Evolutionary conservation across 2,797 vertebrate genomes (phyloP).

Genomic region (Pangasius sanitwongsei): DNA sequence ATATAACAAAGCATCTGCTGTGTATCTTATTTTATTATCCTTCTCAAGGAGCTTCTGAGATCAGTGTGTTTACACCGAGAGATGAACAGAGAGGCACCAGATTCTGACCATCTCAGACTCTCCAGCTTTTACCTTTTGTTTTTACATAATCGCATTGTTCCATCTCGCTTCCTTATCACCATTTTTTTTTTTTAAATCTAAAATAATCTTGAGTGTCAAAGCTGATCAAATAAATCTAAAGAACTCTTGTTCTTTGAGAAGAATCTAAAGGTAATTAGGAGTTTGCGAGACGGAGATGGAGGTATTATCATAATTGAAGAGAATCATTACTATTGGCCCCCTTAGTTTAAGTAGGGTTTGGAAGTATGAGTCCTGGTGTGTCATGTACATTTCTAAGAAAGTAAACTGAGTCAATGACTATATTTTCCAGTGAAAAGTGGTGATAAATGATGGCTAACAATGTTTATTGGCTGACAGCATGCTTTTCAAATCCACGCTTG

Average conservation of each 20-base stretch:
- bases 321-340: neutral
- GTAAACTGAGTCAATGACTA: neutral
- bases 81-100: neutral
- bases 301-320: neutral
- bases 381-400: neutral
- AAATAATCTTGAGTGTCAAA: neutral
- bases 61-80: neutral
- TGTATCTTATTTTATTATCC: neutral
- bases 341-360: neutral
- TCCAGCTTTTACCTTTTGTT: neutral
- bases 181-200: neutral
- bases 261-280: neutral
- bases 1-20: conserved; percentile 19
- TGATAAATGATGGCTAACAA: too few species aligned
- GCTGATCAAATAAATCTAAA: neutral
- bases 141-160: neutral
- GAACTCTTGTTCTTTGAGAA: neutral
- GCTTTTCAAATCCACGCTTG: neutral
- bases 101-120: neutral
- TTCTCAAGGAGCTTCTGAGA: neutral
- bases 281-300: neutral
- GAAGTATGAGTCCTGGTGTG: neutral
- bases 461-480: neutral
- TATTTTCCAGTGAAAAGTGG: neutral
- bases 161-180: neutral